A percentile compares a stretch with the other conserved stretches of the same genome.
Conservation (phyloP, 2,888 invertebrate genomes). For the Eupsilia transversa region DNA sequence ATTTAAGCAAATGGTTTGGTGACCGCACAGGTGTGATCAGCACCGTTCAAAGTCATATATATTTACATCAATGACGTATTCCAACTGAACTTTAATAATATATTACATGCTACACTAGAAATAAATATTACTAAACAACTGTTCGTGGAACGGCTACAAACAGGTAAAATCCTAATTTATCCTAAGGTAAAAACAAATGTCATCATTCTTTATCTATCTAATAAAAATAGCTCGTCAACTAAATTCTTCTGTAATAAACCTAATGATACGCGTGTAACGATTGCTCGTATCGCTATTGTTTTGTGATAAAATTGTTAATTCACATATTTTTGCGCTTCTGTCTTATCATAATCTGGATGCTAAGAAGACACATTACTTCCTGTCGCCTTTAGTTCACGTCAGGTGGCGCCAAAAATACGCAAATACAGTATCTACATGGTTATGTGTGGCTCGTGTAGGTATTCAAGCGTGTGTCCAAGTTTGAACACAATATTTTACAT, state of each 20-base stretch:
- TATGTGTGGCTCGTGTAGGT: too few species aligned
- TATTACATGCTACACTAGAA: slow-evolving; percentile 1
- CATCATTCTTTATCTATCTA: slow-evolving; percentile 21
- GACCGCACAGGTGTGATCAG: not conserved
- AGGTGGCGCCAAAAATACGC: slow-evolving; percentile 5
- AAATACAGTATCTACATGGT: too few species aligned
- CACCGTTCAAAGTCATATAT: not conserved
- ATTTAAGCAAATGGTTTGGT: not conserved
- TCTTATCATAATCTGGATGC: slow-evolving; percentile 26
- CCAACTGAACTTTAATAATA: slow-evolving; percentile 15
- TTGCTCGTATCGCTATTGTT: slow-evolving; percentile 25
- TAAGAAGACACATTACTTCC: slow-evolving; percentile 9
- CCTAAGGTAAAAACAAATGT: slow-evolving; percentile 2
- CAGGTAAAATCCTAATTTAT: slow-evolving; percentile 47
- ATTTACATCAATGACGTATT: slow-evolving; percentile 16
- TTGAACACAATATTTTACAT: not conserved
- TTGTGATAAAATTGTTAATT: slow-evolving; percentile 30
- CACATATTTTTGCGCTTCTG: slow-evolving; percentile 13
- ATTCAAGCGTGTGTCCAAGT: not conserved
- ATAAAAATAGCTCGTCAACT: slow-evolving; percentile 10
- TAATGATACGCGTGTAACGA: slow-evolving; percentile 19
- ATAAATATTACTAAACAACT: slow-evolving; percentile 23
- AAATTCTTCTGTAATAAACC: slow-evolving; percentile 28
- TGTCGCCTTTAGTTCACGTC: not conserved
- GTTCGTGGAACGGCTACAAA: slow-evolving; percentile 25